phyloP scores from a whole-genome alignment of 2,113 vertebrate genomes.

The Siniperca knerii region DNA sequence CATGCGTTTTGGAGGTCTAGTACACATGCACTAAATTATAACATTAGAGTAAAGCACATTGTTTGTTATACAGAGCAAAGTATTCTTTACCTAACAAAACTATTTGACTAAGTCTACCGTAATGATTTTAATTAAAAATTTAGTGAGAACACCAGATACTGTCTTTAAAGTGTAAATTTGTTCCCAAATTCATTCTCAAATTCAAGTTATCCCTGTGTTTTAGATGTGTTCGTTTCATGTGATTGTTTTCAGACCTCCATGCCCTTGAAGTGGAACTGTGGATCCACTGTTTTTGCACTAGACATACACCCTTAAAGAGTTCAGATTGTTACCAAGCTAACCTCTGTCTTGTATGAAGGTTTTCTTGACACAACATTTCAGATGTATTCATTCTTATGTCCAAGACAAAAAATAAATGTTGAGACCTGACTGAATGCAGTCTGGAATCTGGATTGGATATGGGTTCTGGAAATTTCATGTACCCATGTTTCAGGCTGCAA shows the following conservation, averaged over 20 bases:
- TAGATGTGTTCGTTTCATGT: conserved; percentile 60
- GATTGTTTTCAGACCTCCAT: conserved; percentile 80
- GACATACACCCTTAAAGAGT: conserved; percentile 69
- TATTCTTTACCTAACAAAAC: background rate
- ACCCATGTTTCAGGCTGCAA: conserved; percentile 37
- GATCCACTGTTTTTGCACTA: conserved; percentile 86
- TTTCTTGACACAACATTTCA: conserved; percentile 68
- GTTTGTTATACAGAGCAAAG: background rate
- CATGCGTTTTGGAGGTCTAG: conserved; percentile 14
- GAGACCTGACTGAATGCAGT: conserved; percentile 53
- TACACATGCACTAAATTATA: conserved; percentile 50
- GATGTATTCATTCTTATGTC: conserved; percentile 36
- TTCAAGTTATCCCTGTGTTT: conserved; percentile 17
- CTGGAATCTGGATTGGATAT: conserved; percentile 41
- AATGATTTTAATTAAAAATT: background rate
- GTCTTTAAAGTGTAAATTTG: conserved; percentile 1
- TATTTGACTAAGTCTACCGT: background rate
- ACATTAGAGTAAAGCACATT: conserved; percentile 30
- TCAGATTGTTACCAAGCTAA: conserved; percentile 62
- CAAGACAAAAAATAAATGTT: conserved; percentile 44
- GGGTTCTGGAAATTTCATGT: conserved; percentile 27
- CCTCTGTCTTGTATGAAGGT: conserved; percentile 76
- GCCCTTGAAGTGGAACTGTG: conserved; percentile 83
- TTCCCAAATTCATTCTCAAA: conserved; percentile 23
- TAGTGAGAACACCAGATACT: background rate